Evolutionary conservation across 2,797 vertebrate genomes (phyloP), one percentile per base, ranked within the genome.

Genomic region (Sebastes kiyomatsui): DNA sequence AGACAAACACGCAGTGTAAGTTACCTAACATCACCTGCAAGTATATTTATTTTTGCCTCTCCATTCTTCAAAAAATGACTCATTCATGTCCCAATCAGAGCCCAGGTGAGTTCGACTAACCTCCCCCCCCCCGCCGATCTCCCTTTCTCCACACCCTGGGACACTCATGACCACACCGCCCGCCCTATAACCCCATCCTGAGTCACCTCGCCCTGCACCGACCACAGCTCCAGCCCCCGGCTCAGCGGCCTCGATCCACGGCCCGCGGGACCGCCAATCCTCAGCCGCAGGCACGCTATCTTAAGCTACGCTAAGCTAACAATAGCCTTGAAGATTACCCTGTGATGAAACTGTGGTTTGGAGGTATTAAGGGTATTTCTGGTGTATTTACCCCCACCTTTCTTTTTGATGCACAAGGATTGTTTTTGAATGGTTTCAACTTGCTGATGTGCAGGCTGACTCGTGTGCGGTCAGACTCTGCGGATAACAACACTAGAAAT

Each of bases 321-420:
- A 42, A 60, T 58, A 85, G 55, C 61, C 60, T 3, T 2, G 3
- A 56, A 54, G 87, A 90, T 93, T 91, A 93, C 6, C 7, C 13
- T 33, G 67, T 92, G 88, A 91, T 90, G 91, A 91, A 90, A 91
- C 87, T 12, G 88, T 77, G 83, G 89, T 90, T 85, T 81, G 72
- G 42, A 11, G 72, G 83, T 16, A 85, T 88, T 68, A 88, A 88
- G 61, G 27, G 75, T 73, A 75, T 84, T 79, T 76, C 25, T 60
- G 0, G 4, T 2, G 67, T 20, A 49, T 81, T 87, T 72, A 59
- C 60, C 32, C 60, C 65, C 38, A 56, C 67, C n/a, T 67, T 73
- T 84, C 25, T 56, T 76, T 79, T 79, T 56, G 55, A 84, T 80
- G 77, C 65, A 11, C 2, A 0, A 2, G 55, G 70, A 81, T 89